Percentiles rank a stretch among this genome's conserved stretches.
phyloP scores from a whole-genome alignment of 2,797 vertebrate species.

The Scleropages formosus region DNA sequence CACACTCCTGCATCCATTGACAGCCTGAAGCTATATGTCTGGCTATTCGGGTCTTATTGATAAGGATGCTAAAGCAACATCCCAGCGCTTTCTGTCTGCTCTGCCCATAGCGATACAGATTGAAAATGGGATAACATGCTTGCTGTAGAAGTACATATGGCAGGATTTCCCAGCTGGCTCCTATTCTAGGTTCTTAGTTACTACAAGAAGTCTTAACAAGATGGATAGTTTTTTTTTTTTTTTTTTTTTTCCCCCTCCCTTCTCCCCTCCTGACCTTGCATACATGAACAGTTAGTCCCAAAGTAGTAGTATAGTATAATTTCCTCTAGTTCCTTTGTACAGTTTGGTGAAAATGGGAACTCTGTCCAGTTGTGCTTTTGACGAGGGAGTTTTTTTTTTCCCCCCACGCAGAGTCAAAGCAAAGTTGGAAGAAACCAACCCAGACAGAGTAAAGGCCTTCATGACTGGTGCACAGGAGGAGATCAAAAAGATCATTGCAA shows the following conservation, averaged over 20 bases:
- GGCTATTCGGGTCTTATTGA: slow-evolving; percentile 57
- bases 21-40: slow-evolving; percentile 60
- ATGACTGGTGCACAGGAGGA: slow-evolving; percentile 58
- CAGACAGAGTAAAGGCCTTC: slow-evolving; percentile 78
- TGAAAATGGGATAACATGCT: slow-evolving; percentile 68
- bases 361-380: background rate
- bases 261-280: no score
- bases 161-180: background rate
- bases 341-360: no score
- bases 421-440: slow-evolving; percentile 67
- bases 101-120: slow-evolving; percentile 56
- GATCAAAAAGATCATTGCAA: slow-evolving; percentile 67
- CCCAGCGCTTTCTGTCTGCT: slow-evolving; percentile 72
- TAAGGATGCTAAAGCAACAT: slow-evolving; percentile 65
- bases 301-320: no score
- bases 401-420: slow-evolving; percentile 67
- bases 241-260: no score
- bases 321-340: no score
- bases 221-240: no score
- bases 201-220: no score
- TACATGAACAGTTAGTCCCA: no score
- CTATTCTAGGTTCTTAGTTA: background rate
- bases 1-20: slow-evolving; percentile 64
- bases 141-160: background rate
- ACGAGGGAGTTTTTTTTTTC: no score